A percentile compares a stretch with the other conserved stretches of the same genome.
Evolutionary conservation across 2,888 invertebrate species (phyloP).

Genomic region (Rhamnusium bicolor): DNA sequence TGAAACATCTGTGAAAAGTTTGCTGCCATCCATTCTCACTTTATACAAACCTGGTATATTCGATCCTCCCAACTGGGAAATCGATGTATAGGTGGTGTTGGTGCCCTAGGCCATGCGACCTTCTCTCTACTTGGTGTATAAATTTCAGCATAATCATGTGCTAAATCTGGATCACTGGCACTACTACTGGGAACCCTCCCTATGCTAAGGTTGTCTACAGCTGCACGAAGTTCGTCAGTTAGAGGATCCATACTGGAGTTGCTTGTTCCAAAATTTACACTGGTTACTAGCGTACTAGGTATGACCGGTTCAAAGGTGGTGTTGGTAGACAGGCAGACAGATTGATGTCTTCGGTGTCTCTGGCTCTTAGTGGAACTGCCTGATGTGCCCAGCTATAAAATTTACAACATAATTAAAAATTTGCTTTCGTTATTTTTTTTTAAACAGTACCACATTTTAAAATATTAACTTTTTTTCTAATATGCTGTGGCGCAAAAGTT

Average conservation of each 20-base stretch:
- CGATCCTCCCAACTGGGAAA: slow-evolving; percentile 89
- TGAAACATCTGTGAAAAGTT: too few relatives aligned
- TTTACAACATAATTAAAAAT: too few relatives aligned
- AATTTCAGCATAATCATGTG: slow-evolving; percentile 95
- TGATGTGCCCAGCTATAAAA: slow-evolving; percentile 66
- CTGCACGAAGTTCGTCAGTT: slow-evolving; percentile 76
- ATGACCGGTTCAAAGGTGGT: slow-evolving; percentile 66
- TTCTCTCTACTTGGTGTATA: slow-evolving; percentile 89
- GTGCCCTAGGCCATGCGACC: slow-evolving; percentile 74
- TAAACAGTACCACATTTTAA: too few relatives aligned
- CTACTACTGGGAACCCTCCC: slow-evolving; percentile 77
- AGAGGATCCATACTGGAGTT: slow-evolving; percentile 72
- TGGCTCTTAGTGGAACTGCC: slow-evolving; percentile 62
- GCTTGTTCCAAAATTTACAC: slow-evolving; percentile 68
- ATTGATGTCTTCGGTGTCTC: slow-evolving; percentile 74
- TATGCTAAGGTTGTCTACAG: slow-evolving; percentile 74
- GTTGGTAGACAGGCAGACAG: slow-evolving; percentile 71
- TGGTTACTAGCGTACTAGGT: slow-evolving; percentile 66
- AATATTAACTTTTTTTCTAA: too few relatives aligned
- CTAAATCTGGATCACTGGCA: slow-evolving; percentile 78
- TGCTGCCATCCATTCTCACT: too few relatives aligned
- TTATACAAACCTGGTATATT: slow-evolving; percentile 85
- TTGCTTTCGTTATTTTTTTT: too few relatives aligned
- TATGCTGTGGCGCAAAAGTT: too few relatives aligned
- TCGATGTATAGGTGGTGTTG: slow-evolving; percentile 92